Evolutionary conservation across 1,140 invertebrate species (phyloP), one percentile per base, ranked within the genome.

Genomic region (Papilio dardanus): DNA sequence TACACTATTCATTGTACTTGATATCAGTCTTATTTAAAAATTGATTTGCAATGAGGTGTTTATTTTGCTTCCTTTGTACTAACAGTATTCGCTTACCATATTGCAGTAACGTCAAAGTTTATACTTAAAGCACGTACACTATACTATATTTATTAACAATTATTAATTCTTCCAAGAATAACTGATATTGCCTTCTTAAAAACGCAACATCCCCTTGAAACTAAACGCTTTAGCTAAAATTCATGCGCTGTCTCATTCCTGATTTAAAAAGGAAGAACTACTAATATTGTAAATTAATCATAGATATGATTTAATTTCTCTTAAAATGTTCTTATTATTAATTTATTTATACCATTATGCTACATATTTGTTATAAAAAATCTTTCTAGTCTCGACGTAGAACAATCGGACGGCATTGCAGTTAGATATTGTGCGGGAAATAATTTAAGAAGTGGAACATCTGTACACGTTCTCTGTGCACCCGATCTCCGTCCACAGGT

Each of bases 61-160:
- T 54, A 8, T 54, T 54, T 21, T 24, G 46, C 77, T 80, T 65
- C 62, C 35, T 74, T 79, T 73, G 50, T 71, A 77, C 62, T 21
- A 75, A 75, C 50, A 58, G 50, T 54, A 21, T 54, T 21, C 6
- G 19, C 46, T 46, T 21, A 54, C 7, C n/a, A 50, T 50, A 50
- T 21, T 24, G 19, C 42, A 46, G 5, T 46, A 46, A 46, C 14
- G 16, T 19, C 42, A 16, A 16, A 46, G 42, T 46, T 46, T 46
- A 46, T 3, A 46, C n/a, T 46, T 46, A n/a, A 46, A 46, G n/a
- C 14, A 46, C 42, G 42, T 46, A 46, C 42, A 46, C 42, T 46
- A n/a, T n/a, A 46, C 7, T 21, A 21, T 8, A 10, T 21, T 54
- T 2, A 54, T 21, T 54, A 10, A 54, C 19, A 54, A 54, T 24